Evolutionary conservation across 53 echinoderm and acorn worm species (phyloP).

Genomic region (Pentamera pediparva): DNA sequence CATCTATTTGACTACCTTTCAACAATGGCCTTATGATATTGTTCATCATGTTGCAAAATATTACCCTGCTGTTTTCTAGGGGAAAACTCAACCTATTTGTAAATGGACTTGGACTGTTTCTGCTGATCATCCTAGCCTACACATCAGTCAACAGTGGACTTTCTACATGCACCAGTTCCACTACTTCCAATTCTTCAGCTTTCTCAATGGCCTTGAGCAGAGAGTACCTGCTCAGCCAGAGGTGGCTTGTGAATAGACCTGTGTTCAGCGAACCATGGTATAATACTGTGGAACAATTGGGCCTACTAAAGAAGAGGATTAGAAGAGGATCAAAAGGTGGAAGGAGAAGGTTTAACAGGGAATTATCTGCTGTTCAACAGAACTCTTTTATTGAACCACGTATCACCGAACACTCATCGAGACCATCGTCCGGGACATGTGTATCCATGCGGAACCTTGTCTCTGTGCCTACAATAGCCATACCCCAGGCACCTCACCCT

Average conservation of each 20-base stretch:
- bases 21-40: too few species aligned
- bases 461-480: too few species aligned
- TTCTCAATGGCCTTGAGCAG: conserved; percentile 1
- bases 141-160: not conserved
- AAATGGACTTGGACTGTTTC: not conserved
- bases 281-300: not conserved
- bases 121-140: not conserved
- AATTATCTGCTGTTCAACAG: too few species aligned
- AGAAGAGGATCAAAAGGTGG: too few species aligned
- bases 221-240: not conserved
- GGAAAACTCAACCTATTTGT: not conserved
- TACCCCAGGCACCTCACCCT: too few species aligned
- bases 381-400: too few species aligned
- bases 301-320: too few species aligned
- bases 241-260: not conserved
- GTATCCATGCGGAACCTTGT: too few species aligned
- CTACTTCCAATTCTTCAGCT: not conserved
- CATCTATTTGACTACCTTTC: not conserved
- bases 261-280: conserved; percentile 11
- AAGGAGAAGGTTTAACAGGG: not conserved
- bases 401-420: too few species aligned
- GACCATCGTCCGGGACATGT: too few species aligned
- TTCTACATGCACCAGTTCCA: not conserved
- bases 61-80: not conserved
- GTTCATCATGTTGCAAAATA: not conserved